phyloP scores from a whole-genome alignment of 2,888 invertebrate genomes.

The Agrotis ipsilon region DNA sequence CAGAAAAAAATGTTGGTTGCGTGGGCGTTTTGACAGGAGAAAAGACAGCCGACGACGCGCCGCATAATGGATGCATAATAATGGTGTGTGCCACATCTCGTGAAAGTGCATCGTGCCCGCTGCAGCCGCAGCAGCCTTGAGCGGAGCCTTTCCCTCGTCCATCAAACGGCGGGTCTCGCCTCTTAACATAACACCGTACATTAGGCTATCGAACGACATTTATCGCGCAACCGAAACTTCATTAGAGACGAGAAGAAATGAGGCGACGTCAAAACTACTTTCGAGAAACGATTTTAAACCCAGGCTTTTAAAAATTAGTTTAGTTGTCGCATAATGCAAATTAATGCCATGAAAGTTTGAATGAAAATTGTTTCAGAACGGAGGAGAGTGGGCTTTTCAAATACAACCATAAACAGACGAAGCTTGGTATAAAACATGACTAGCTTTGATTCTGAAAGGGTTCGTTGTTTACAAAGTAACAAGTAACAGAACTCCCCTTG shows the following conservation, averaged over 20 bases:
- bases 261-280: slow-evolving; percentile 36
- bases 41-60: slow-evolving; percentile 75
- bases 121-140: slow-evolving; percentile 82
- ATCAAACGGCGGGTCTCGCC: slow-evolving; percentile 82
- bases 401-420: slow-evolving; percentile 42
- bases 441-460: slow-evolving; percentile 71
- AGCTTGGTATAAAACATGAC: slow-evolving; percentile 54
- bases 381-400: slow-evolving; percentile 14
- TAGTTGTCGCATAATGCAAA: slow-evolving; percentile 19
- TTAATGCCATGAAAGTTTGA: not conserved
- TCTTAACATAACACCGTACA: slow-evolving; percentile 83
- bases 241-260: slow-evolving; percentile 44
- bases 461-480: slow-evolving; percentile 76
- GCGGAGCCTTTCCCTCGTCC: slow-evolving; percentile 89
- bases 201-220: slow-evolving; percentile 86
- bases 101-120: slow-evolving; percentile 86
- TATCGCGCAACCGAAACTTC: slow-evolving; percentile 77
- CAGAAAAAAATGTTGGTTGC: slow-evolving; percentile 70
- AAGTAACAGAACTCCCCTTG: slow-evolving; percentile 78
- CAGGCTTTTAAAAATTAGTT: not conserved
- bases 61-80: slow-evolving; percentile 87
- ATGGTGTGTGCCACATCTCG: slow-evolving; percentile 85
- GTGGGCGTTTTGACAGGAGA: slow-evolving; percentile 82
- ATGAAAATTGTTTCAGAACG: slow-evolving; percentile 1
- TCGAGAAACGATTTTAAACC: slow-evolving; percentile 8